Conservation (phyloP, 2,797 vertebrate genomes). For the Pangasius mekongensis region DNA sequence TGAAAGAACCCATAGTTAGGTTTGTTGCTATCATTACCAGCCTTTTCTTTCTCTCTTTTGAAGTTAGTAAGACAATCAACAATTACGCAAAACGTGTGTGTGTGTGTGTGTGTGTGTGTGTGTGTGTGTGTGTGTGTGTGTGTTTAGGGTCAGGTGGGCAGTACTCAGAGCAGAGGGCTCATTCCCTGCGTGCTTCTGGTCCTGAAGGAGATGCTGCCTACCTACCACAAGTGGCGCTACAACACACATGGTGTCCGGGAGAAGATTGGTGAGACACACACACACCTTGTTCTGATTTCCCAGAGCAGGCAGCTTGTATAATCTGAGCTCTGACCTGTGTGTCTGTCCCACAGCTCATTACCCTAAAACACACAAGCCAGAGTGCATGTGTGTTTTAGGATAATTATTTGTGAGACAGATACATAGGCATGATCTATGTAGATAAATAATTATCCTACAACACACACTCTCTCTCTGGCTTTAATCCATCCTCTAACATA, state of each 20-base stretch:
- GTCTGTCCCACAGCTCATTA: not conserved
- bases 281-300: not conserved
- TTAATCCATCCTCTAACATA: not conserved
- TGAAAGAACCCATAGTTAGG: too few relatives aligned
- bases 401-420: too few relatives aligned
- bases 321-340: not conserved
- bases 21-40: too few relatives aligned
- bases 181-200: slow-evolving; percentile 95
- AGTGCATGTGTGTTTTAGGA: too few relatives aligned
- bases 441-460: not conserved
- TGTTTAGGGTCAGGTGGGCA: slow-evolving; percentile 90
- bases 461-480: not conserved
- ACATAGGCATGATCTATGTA: too few relatives aligned
- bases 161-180: slow-evolving; percentile 92
- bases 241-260: slow-evolving; percentile 91
- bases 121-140: slow-evolving; percentile 14
- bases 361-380: too few relatives aligned
- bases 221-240: slow-evolving; percentile 97
- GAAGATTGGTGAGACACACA: slow-evolving; percentile 82
- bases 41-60: too few relatives aligned
- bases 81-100: slow-evolving; percentile 10
- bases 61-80: too few relatives aligned
- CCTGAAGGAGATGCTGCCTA: slow-evolving; percentile 96
- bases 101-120: too few relatives aligned
- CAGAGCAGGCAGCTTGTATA: not conserved